phyloP scores from a whole-genome alignment of 2,888 invertebrate genomes.

The Monoplex corrugatus region DNA sequence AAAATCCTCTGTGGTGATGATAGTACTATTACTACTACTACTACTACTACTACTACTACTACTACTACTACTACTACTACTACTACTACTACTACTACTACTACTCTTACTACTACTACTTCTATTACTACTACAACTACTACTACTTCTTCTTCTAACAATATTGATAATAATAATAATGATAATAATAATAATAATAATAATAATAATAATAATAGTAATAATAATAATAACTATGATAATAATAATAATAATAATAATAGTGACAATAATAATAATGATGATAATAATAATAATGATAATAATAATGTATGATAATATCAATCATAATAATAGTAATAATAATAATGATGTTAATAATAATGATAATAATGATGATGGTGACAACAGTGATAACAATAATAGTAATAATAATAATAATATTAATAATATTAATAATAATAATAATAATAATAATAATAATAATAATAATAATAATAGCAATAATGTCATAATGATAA shows the following conservation, averaged over 20 bases:
- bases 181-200: not conserved
- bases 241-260: not conserved
- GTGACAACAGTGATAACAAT: not conserved
- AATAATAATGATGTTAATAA: not conserved
- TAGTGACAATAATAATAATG: not conserved
- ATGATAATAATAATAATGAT: not conserved
- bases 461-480: not conserved
- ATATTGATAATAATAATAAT: not conserved
- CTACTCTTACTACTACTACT: not conserved
- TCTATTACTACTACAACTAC: too few relatives aligned
- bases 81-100: conserved; percentile 13
- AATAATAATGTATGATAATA: too few relatives aligned
- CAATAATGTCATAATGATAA: not conserved
- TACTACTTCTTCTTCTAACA: too few relatives aligned
- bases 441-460: too few relatives aligned
- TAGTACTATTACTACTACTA: too few relatives aligned
- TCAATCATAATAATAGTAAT: not conserved
- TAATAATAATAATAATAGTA: conserved; percentile 6
- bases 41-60: conserved; percentile 10
- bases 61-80: conserved; percentile 11
- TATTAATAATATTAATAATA: too few relatives aligned
- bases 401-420: too few relatives aligned
- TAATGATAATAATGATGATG: not conserved
- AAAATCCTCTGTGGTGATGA: too few relatives aligned
- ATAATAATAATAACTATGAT: not conserved